Conservation (phyloP, 1,140 invertebrate species). For the Zaprionus gabonicus region DNA sequence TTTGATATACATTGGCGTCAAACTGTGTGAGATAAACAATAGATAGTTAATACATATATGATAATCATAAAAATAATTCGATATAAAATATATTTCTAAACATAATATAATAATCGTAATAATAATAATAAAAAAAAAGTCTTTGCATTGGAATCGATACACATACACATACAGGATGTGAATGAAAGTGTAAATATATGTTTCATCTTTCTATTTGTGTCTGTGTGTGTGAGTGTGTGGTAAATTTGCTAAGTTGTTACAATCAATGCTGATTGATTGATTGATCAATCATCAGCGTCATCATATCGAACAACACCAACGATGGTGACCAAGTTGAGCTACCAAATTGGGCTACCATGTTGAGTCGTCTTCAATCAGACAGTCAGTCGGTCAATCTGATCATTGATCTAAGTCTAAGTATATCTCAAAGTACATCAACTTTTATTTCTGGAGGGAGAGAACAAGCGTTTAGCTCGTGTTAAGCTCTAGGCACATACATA, state of each 20-base stretch:
- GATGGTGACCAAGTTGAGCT: not conserved
- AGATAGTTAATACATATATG: conserved; percentile 31
- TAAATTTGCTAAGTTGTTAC: conserved; percentile 51
- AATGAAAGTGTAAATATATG: conserved; percentile 17
- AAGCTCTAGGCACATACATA: conserved; percentile 63
- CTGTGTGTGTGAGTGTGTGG: conserved; percentile 4
- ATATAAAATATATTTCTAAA: conserved; percentile 46
- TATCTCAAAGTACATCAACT: conserved; percentile 30
- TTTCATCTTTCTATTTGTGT: not conserved
- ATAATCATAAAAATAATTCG: conserved; percentile 30
- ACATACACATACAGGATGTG: conserved; percentile 25
- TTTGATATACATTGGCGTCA: conserved; percentile 27
- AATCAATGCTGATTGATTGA: conserved; percentile 39
- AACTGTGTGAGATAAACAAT: conserved; percentile 46
- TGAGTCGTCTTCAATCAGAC: conserved; percentile 35
- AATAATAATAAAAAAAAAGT: conserved; percentile 61
- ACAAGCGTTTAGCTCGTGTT: conserved; percentile 57
- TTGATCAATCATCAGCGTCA: conserved; percentile 31
- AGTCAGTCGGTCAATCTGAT: conserved; percentile 25
- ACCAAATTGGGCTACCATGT: conserved; percentile 11
- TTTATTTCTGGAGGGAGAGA: conserved; percentile 51
- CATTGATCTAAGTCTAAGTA: conserved; percentile 36
- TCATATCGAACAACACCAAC: conserved; percentile 1
- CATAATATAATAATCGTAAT: conserved; percentile 31
- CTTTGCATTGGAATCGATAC: conserved; percentile 69